Evolutionary conservation across 2,888 invertebrate genomes (phyloP).

Genomic region (Myopa tessellatipennis): DNA sequence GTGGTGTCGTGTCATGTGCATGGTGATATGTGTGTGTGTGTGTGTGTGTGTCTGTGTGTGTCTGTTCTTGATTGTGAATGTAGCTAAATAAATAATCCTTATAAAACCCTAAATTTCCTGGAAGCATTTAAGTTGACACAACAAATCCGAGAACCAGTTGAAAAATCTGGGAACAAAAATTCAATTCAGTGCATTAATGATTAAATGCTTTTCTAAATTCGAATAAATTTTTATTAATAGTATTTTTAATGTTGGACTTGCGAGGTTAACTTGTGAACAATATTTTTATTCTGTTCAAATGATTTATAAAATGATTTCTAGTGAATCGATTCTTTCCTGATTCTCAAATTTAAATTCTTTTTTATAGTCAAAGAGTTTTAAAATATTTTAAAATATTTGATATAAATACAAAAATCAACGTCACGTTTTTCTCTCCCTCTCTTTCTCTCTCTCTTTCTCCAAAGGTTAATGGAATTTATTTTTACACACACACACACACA

Average conservation of each 20-base stretch:
- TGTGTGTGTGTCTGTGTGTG: background rate
- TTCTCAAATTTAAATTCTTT: no score
- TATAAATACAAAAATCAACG: background rate
- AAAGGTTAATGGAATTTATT: background rate
- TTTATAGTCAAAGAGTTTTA: no score
- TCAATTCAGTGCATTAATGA: no score
- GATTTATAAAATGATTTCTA: no score
- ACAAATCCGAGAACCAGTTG: background rate
- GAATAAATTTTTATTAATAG: no score
- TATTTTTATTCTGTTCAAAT: no score
- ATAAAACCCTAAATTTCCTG: background rate
- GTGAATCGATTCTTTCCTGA: no score
- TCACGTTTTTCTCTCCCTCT: background rate
- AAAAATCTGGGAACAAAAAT: background rate
- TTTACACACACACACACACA: constrained; percentile 16
- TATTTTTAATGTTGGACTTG: no score
- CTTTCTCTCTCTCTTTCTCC: background rate
- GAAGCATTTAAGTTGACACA: constrained; percentile 6
- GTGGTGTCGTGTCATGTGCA: constrained; percentile 11
- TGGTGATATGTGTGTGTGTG: background rate
- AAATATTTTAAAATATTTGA: no score
- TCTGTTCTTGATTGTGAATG: background rate
- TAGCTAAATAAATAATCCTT: background rate
- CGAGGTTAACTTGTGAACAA: no score
- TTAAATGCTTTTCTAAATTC: no score